Conservation (phyloP, 2,797 vertebrate genomes). For the Allobates femoralis region DNA sequence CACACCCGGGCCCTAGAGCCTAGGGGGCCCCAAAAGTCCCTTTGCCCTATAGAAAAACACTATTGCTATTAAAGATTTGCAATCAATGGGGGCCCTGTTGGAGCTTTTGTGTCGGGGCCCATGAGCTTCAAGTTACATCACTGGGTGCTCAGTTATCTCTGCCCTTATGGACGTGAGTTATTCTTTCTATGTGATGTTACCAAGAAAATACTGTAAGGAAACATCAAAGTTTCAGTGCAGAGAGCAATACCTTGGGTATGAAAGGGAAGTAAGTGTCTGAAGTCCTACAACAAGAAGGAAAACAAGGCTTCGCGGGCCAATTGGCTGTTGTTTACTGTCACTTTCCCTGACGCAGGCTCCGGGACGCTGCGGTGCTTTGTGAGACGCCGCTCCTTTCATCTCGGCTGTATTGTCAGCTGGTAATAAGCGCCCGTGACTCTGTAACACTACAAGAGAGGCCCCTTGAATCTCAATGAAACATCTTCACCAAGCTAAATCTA, state of each 20-base stretch:
- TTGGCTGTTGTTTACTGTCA: slow-evolving; percentile 1
- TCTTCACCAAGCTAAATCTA: background rate
- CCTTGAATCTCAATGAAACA: slow-evolving; percentile 4
- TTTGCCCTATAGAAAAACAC: no score
- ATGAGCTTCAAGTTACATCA: no score
- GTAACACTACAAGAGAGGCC: background rate
- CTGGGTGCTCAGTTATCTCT: background rate
- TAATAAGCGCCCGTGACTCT: slow-evolving; percentile 6
- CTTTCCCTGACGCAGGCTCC: background rate
- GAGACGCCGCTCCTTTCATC: slow-evolving; percentile 25
- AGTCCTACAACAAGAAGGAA: slow-evolving; percentile 8
- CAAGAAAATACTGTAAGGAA: background rate
- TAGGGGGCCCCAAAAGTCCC: no score
- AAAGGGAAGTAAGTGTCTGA: background rate
- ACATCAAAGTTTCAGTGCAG: background rate
- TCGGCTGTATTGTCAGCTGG: slow-evolving; percentile 12
- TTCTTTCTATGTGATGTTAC: background rate
- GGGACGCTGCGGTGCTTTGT: slow-evolving; percentile 13
- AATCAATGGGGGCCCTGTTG: no score
- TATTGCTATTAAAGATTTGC: no score
- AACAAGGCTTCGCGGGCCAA: background rate
- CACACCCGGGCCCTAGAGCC: no score
- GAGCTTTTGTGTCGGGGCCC: no score
- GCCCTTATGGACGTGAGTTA: background rate
- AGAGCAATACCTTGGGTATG: background rate